Conservation (phyloP, 2,113 vertebrate species). For the Megaptera novaeangliae region DNA sequence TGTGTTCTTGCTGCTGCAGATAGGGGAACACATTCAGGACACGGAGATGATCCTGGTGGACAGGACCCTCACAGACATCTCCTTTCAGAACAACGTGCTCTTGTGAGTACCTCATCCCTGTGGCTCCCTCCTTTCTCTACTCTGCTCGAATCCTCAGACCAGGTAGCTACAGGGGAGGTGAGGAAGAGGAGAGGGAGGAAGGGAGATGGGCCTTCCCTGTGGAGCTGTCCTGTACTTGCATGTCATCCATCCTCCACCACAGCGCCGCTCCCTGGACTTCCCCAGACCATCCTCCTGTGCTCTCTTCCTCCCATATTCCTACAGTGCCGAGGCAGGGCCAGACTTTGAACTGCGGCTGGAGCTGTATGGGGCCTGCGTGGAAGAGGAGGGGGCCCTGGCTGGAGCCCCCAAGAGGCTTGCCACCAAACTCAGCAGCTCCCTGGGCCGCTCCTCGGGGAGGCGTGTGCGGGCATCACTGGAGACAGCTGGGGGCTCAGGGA, state of each 20-base stretch:
- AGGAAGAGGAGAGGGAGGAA: not conserved
- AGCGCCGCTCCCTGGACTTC: not conserved
- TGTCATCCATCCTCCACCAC: not conserved
- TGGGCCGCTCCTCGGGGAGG: slow-evolving; percentile 90
- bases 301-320: not conserved
- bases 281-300: not conserved
- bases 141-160: not conserved
- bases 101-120: slow-evolving; percentile 84
- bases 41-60: slow-evolving; percentile 96
- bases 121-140: not conserved
- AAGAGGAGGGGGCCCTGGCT: slow-evolving; percentile 87
- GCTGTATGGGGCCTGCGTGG: slow-evolving; percentile 91
- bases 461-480: slow-evolving; percentile 88
- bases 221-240: not conserved
- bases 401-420: slow-evolving; percentile 89
- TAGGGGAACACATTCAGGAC: slow-evolving; percentile 92
- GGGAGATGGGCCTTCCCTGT: not conserved
- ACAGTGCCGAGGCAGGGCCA: slow-evolving; percentile 84
- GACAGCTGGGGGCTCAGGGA: slow-evolving; percentile 82
- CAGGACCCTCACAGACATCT: slow-evolving; percentile 93
- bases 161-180: not conserved
- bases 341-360: slow-evolving; percentile 91
- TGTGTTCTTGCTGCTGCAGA: slow-evolving; percentile 92
- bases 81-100: slow-evolving; percentile 90
- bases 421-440: slow-evolving; percentile 92